These are phyloP conservation scores for Drosophila navojoa DNA, from an alignment of 1,140 invertebrate species.

Conservation along the genomic window DNA sequence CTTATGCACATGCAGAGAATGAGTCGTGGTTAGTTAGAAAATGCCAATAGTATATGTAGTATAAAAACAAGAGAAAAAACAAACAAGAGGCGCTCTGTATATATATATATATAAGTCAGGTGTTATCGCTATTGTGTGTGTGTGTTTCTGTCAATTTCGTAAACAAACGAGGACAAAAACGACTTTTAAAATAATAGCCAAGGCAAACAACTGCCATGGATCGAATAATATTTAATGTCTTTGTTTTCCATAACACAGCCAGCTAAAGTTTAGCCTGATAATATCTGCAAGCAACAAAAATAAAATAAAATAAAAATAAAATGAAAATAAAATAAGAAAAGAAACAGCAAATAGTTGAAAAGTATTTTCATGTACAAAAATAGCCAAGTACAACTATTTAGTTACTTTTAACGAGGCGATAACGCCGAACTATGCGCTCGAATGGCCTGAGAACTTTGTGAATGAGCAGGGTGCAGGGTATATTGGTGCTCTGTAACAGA, in stretches of 20 bases:
- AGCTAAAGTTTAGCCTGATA: background rate
- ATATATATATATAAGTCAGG: background rate
- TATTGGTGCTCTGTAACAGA: too few species aligned
- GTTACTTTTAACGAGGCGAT: too few species aligned
- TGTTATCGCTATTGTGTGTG: background rate
- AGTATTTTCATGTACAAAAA: too few species aligned
- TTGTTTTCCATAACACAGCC: conserved; percentile 7
- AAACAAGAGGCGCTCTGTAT: too few species aligned
- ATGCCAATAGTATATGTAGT: conserved; percentile 63
- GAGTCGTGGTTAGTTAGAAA: conserved; percentile 71
- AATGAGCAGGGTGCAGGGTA: too few species aligned
- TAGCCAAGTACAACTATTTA: too few species aligned
- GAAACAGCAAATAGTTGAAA: too few species aligned
- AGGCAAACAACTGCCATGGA: conserved; percentile 23
- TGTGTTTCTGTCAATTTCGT: conserved; percentile 51
- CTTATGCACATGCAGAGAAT: conserved; percentile 23
- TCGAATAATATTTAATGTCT: conserved; percentile 17
- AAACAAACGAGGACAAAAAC: conserved; percentile 61
- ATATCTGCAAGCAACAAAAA: too few species aligned
- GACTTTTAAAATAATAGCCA: conserved; percentile 38
- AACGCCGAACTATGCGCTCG: too few species aligned
- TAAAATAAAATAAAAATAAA: too few species aligned
- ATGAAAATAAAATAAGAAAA: too few species aligned
- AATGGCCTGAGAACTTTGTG: too few species aligned
- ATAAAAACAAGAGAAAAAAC: conserved; percentile 2